Evolutionary conservation across 92 coral and sea anemone species (phyloP).

Genomic region (Zoanthus sociatus): DNA sequence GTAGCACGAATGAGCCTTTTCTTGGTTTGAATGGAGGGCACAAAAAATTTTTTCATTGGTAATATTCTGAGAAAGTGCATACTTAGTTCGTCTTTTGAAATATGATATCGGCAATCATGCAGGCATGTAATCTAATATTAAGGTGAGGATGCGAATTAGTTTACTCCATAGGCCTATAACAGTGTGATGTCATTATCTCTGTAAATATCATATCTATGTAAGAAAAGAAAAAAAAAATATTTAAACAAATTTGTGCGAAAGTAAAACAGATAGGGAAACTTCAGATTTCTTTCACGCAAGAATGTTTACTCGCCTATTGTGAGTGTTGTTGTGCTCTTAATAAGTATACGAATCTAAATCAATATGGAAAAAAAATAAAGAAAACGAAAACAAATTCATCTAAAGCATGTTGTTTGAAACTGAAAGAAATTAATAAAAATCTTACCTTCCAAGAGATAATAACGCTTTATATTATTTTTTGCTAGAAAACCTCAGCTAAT

Average conservation of each 20-base stretch:
- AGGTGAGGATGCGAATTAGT: not conserved
- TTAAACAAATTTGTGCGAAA: too few species aligned
- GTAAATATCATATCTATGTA: not conserved
- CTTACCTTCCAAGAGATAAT: too few species aligned
- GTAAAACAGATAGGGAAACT: too few species aligned
- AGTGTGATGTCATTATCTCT: not conserved
- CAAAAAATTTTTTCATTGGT: slow-evolving; percentile 34
- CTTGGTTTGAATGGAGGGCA: slow-evolving; percentile 31
- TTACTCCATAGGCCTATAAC: not conserved
- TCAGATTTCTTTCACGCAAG: too few species aligned
- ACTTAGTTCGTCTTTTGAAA: slow-evolving; percentile 10
- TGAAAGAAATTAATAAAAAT: too few species aligned
- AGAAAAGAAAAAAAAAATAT: too few species aligned
- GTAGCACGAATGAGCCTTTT: slow-evolving; percentile 39
- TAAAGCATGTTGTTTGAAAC: not conserved
- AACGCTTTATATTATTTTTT: too few species aligned
- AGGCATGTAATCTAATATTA: not conserved
- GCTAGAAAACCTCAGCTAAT: too few species aligned
- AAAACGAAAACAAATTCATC: not conserved
- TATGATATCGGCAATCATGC: not conserved
- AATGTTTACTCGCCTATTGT: too few species aligned
- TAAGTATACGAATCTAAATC: not conserved
- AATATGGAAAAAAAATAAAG: not conserved
- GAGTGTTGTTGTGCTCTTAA: too few species aligned
- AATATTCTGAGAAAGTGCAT: slow-evolving; percentile 30